These are phyloP conservation scores for Harmothoe impar DNA, from an alignment of 2,888 invertebrate species.

Conservation along the genomic window DNA sequence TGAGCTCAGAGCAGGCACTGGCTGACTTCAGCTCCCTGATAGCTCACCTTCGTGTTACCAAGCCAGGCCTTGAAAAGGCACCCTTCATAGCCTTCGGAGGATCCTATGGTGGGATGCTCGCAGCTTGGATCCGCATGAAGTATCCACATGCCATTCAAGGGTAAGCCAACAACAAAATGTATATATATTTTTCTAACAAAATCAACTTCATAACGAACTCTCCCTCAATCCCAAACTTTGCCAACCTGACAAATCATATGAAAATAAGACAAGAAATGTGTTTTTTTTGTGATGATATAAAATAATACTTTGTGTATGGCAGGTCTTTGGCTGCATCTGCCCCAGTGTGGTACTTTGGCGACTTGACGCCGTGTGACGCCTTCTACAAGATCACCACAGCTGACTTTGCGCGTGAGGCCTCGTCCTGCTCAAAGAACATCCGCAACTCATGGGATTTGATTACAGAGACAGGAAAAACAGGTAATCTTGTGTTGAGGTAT, in stretches of 20 bases:
- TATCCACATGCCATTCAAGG: constrained; percentile 94
- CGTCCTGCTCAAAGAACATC: constrained; percentile 89
- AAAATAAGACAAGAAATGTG: constrained; percentile 59
- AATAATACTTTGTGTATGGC: constrained; percentile 35
- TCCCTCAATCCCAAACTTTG: no score
- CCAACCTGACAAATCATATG: no score
- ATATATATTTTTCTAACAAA: neutral
- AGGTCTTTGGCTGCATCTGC: constrained; percentile 96
- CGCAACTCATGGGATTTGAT: constrained; percentile 91
- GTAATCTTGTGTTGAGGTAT: constrained; percentile 67
- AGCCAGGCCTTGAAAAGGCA: constrained; percentile 84
- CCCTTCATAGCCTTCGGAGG: constrained; percentile 94
- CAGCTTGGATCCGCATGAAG: constrained; percentile 97
- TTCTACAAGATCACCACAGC: constrained; percentile 91
- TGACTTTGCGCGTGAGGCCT: constrained; percentile 87
- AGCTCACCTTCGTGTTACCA: constrained; percentile 86
- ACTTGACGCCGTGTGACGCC: constrained; percentile 90
- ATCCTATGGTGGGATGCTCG: constrained; percentile 98
- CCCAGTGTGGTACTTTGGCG: constrained; percentile 93
- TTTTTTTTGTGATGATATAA: neutral
- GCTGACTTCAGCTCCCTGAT: constrained; percentile 95
- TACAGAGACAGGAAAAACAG: constrained; percentile 71
- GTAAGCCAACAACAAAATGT: constrained; percentile 81
- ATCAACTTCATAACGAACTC: no score
- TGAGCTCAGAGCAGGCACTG: constrained; percentile 95